phyloP scores from a whole-genome alignment of 2,888 invertebrate species.

The Cantharis nigra region DNA sequence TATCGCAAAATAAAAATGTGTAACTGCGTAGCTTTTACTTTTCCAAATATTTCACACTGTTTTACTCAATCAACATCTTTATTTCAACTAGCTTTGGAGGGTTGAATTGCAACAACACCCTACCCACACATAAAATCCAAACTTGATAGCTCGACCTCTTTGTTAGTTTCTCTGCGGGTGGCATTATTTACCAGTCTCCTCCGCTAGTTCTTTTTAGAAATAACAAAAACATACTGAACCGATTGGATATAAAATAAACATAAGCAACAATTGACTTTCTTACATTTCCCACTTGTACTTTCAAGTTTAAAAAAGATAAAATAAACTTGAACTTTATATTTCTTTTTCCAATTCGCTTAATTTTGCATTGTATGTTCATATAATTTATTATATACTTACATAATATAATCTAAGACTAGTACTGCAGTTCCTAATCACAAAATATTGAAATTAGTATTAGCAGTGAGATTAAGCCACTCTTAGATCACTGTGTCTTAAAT shows the following conservation, averaged over 20 bases:
- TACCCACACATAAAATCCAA: conserved; percentile 11
- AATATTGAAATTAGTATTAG: too few species aligned
- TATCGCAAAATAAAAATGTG: neutral
- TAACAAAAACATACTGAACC: neutral
- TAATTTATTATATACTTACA: too few species aligned
- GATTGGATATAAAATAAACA: neutral
- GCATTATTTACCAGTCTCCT: conserved; percentile 17
- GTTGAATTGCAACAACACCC: conserved; percentile 13
- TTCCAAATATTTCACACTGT: conserved; percentile 6
- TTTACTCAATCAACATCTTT: conserved; percentile 12
- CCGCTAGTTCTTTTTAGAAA: neutral
- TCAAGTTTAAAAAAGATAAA: neutral
- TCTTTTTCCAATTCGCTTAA: neutral
- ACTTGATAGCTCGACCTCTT: conserved; percentile 15
- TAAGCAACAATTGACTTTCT: neutral
- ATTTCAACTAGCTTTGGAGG: conserved; percentile 11
- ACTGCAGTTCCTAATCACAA: too few species aligned
- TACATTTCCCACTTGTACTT: neutral
- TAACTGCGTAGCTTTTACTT: neutral
- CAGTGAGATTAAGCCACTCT: too few species aligned
- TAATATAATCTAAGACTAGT: too few species aligned
- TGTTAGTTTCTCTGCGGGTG: conserved; percentile 12
- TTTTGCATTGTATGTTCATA: too few species aligned
- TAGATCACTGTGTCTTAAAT: too few species aligned
- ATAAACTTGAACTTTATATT: neutral